These are phyloP conservation scores for Drosophila subobscura DNA, from an alignment of 1,140 invertebrate genomes.

Conservation along the genomic window DNA sequence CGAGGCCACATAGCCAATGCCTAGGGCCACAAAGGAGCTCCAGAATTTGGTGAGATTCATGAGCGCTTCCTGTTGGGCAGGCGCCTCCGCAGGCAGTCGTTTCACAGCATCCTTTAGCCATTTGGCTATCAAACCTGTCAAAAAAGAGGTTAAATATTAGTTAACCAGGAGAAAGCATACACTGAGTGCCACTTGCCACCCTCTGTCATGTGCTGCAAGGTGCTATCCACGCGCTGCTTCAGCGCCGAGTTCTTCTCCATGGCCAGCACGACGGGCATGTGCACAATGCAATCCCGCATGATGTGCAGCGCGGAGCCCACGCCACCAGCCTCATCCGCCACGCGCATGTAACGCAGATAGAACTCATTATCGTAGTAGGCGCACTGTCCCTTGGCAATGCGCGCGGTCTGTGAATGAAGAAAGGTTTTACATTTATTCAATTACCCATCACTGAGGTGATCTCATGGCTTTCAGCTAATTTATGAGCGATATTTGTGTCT, in stretches of 20 bases:
- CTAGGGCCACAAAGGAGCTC: constrained; percentile 89
- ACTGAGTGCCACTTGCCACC: constrained; percentile 84
- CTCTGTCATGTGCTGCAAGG: constrained; percentile 88
- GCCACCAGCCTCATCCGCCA: constrained; percentile 85
- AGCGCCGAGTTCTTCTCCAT: constrained; percentile 92
- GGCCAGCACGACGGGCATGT: constrained; percentile 91
- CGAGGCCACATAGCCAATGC: constrained; percentile 87
- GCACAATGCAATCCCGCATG: constrained; percentile 91
- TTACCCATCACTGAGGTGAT: too few species aligned
- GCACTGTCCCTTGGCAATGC: constrained; percentile 88
- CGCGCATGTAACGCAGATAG: constrained; percentile 87
- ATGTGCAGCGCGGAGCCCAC: constrained; percentile 88
- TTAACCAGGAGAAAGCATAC: not conserved
- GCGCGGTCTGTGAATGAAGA: constrained; percentile 68
- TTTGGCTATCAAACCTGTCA: constrained; percentile 87
- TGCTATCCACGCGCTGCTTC: constrained; percentile 88
- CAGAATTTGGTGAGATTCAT: constrained; percentile 91
- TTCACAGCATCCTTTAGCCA: constrained; percentile 91
- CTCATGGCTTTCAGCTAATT: too few species aligned
- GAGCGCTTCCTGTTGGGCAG: constrained; percentile 86
- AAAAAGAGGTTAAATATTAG: too few species aligned
- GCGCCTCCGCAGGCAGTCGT: constrained; percentile 83
- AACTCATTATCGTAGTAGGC: constrained; percentile 93
- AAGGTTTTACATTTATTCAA: too few species aligned
- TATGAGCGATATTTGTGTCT: too few species aligned